phyloP scores from a whole-genome alignment of 2,888 invertebrate species.

The Anticlea derivata region DNA sequence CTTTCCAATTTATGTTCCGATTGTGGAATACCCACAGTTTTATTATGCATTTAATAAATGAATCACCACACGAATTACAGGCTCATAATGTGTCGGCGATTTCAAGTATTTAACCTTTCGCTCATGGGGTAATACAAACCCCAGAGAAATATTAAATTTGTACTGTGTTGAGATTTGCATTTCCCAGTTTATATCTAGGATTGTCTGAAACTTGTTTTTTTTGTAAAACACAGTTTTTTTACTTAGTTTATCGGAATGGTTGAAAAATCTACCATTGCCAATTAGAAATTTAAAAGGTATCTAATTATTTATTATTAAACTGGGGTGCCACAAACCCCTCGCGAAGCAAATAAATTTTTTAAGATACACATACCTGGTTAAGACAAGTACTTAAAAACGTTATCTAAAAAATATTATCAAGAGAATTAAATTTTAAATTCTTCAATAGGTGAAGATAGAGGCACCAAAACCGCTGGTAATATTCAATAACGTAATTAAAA shows the following conservation, averaged over 20 bases:
- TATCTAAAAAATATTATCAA: slow-evolving; percentile 33
- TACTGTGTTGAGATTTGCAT: too few species aligned
- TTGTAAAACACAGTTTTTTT: too few species aligned
- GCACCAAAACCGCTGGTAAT: slow-evolving; percentile 40
- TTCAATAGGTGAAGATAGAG: slow-evolving; percentile 32
- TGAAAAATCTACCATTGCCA: too few species aligned
- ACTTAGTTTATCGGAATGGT: too few species aligned
- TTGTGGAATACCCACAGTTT: slow-evolving; percentile 53
- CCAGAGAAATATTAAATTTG: neutral
- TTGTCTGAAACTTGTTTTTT: too few species aligned
- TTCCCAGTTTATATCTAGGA: too few species aligned
- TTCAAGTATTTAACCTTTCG: slow-evolving; percentile 20
- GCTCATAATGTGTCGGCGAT: slow-evolving; percentile 28
- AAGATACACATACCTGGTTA: slow-evolving; percentile 14
- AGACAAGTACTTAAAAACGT: slow-evolving; percentile 38
- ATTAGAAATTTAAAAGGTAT: too few species aligned
- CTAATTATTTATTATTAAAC: too few species aligned
- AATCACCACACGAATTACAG: slow-evolving; percentile 32
- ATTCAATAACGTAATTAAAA: slow-evolving; percentile 50
- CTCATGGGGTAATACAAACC: neutral
- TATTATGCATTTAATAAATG: slow-evolving; percentile 33
- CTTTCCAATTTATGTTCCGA: slow-evolving; percentile 58
- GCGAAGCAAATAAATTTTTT: neutral
- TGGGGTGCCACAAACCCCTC: neutral
- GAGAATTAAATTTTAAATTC: slow-evolving; percentile 31